A percentile compares a stretch with the other conserved stretches of the same genome.
phyloP scores from a whole-genome alignment of 1,140 invertebrate species.

The Ectropis grisescens region DNA sequence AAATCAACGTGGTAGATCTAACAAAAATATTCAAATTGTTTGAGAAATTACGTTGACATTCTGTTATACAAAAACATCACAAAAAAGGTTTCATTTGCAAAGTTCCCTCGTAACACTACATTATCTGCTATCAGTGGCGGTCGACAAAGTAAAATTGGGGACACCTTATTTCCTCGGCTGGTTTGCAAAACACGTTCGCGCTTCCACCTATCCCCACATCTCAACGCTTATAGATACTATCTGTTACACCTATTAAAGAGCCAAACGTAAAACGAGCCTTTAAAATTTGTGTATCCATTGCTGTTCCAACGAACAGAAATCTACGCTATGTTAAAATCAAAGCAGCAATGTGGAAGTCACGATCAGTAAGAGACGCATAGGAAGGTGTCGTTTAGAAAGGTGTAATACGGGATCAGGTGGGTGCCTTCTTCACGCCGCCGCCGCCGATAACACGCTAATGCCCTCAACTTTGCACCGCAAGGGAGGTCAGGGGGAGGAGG shows the following conservation, averaged over 20 bases:
- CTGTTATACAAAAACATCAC: no score
- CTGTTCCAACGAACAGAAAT: no score
- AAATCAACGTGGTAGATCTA: no score
- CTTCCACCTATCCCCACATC: constrained; percentile 66
- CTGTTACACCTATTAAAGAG: constrained; percentile 51
- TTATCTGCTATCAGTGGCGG: constrained; percentile 48
- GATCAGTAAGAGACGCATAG: constrained; percentile 10
- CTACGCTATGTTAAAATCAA: no score
- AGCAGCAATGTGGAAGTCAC: constrained; percentile 15
- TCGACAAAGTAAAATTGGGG: constrained; percentile 60
- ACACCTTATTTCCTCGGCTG: constrained; percentile 60
- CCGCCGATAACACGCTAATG: constrained; percentile 70
- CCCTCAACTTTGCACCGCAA: constrained; percentile 71
- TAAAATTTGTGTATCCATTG: constrained; percentile 12
- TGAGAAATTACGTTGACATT: no score
- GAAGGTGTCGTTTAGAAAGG: constrained; percentile 13
- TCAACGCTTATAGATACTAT: constrained; percentile 66
- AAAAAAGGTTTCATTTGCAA: constrained; percentile 30
- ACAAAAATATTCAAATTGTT: no score
- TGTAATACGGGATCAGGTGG: constrained; percentile 50
- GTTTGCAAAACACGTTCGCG: constrained; percentile 66
- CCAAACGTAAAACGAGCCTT: neutral
- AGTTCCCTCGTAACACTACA: constrained; percentile 35
- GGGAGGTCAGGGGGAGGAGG: constrained; percentile 18
- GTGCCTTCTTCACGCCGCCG: constrained; percentile 54